Evolutionary conservation across 2,888 invertebrate genomes (phyloP), one percentile per base, ranked within the genome.

Genomic region (Fragum whitleyi): DNA sequence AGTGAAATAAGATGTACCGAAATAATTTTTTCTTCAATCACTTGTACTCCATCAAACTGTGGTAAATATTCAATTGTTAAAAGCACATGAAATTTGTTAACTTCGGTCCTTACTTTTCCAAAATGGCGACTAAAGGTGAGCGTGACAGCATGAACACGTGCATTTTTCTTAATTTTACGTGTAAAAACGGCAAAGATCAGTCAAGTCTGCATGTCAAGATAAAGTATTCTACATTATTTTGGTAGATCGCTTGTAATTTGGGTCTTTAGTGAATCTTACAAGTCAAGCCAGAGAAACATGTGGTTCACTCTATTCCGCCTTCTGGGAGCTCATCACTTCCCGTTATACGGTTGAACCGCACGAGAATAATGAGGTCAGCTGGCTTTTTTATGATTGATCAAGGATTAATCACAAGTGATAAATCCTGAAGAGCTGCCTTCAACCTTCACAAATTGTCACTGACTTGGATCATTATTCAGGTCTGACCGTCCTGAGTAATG

Each of bases 111-210:
- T 55, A 51, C 32, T 57, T 72, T 79, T 79, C 70, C 87, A 89
- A 90, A 80, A 90, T 90, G 90, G 89, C 88, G 86, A 85, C 90
- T 78, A 89, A 88, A 88, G 90, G 90, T 90, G 86, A 77, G 80
- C 57, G 42, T 71, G 70, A 81, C 77, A 85, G 88, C 88, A 87
- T 89, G 86, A 83, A 79, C 79, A 77, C 77, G 79, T 82, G 73
- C 70, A n/a, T 55, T 70, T 53, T 42, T 59, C 23, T 69, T 9
- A 26, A 26, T 26, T 72, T 55, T 14, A 2, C 23, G 3, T 21
- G 5, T 14, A 39, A 9, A 39, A 6, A 39, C 6, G 6, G 39
- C 39, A 39, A 39, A 9, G 7, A 39, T 9, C 39, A 39, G 14
- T 6, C 14, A 39, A n/a, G 14, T 14, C 47, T 47, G 47, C 32